Percentiles rank a stretch among this genome's conserved stretches.
phyloP scores from a whole-genome alignment of 2,888 invertebrate species.

The Metalampra italica region DNA sequence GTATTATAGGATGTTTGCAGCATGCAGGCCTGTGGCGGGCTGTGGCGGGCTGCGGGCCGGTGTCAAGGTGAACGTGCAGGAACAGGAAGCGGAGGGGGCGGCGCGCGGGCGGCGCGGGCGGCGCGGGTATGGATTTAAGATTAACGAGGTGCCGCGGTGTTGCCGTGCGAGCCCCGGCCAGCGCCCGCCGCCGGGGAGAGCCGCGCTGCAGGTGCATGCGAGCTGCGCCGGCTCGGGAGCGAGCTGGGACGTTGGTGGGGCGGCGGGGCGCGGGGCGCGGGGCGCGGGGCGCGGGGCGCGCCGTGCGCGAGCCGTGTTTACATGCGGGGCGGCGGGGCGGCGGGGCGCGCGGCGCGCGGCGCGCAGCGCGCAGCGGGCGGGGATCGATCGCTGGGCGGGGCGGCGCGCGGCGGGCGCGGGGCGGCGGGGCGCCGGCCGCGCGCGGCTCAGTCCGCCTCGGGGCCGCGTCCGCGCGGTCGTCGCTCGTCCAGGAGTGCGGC shows the following conservation, averaged over 20 bases:
- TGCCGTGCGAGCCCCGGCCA: slow-evolving; percentile 12
- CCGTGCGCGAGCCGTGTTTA: slow-evolving; percentile 76
- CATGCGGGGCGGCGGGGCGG: slow-evolving; percentile 57
- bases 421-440: slow-evolving; percentile 40
- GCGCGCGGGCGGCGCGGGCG: slow-evolving; percentile 34
- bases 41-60: not conserved
- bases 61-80: slow-evolving; percentile 1
- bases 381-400: slow-evolving; percentile 64
- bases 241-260: slow-evolving; percentile 17
- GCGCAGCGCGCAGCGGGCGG: slow-evolving; percentile 77
- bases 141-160: slow-evolving; percentile 65
- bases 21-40: too few relatives aligned
- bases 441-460: slow-evolving; percentile 62
- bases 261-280: slow-evolving; percentile 44
- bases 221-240: too few relatives aligned
- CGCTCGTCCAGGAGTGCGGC: slow-evolving; percentile 65
- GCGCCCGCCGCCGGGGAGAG: too few relatives aligned
- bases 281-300: slow-evolving; percentile 57
- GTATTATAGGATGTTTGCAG: too few relatives aligned
- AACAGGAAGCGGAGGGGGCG: slow-evolving; percentile 22
- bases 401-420: slow-evolving; percentile 48
- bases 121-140: slow-evolving; percentile 67
- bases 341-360: slow-evolving; percentile 47
- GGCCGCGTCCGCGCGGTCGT: slow-evolving; percentile 75
- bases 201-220: too few relatives aligned